Evolutionary conservation across 2,888 invertebrate species (phyloP).

Genomic region (Adelphocoris suturalis): DNA sequence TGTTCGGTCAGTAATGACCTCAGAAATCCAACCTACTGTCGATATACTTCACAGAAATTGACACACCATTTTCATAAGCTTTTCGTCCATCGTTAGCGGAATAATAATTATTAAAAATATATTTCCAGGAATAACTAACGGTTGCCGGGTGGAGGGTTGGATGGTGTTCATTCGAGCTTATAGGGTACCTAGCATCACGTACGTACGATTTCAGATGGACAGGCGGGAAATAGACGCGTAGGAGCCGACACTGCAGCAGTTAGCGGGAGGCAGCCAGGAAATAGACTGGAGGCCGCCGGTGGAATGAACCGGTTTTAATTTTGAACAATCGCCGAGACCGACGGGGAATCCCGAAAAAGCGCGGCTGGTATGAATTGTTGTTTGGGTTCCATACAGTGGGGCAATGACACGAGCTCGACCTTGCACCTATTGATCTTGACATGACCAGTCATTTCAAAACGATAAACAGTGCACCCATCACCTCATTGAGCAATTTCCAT

Average conservation of each 20-base stretch:
- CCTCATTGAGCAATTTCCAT: conserved; percentile 62
- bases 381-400: conserved; percentile 63
- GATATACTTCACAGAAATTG: no score
- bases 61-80: no score
- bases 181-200: no score
- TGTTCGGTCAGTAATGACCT: no score
- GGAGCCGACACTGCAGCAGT: not conserved
- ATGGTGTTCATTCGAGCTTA: no score
- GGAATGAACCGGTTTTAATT: conserved; percentile 1
- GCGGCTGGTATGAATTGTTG: conserved; percentile 54
- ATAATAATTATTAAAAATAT: no score
- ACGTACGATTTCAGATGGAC: no score
- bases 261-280: not conserved
- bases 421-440: conserved; percentile 70
- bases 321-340: conserved; percentile 26
- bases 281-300: conserved; percentile 1
- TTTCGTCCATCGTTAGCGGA: no score
- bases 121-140: no score
- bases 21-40: no score
- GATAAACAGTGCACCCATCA: conserved; percentile 60
- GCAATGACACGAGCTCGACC: conserved; percentile 68
- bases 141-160: no score
- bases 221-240: not conserved
- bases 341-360: conserved; percentile 16
- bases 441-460: conserved; percentile 54